Base-by-base conservation (phyloP, 2,113 vertebrate genomes). In the Accipiter cooperii region DNA sequence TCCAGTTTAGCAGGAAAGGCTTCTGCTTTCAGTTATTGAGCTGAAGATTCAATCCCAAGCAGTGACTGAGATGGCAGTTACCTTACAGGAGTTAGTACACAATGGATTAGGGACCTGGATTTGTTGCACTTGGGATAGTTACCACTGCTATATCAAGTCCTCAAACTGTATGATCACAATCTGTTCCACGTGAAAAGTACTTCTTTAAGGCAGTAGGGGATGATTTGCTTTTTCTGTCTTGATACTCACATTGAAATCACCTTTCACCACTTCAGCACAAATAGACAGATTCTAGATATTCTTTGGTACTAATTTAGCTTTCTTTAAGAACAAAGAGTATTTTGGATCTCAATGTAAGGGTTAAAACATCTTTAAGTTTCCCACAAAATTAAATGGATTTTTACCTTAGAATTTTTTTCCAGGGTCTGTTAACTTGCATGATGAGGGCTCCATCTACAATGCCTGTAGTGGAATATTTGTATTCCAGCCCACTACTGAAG, bases 121-220 rank as follows among this genome's bases (percentile, higher is more conserved):
- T 47, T 84, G 4, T 16, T 51, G 4, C 31, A 51, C 8, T 44
- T 81, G 8, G 13, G 3, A 28, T 70, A 17, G 8, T 47, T 79
- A n/a, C 15, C 18, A n/a, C 19, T 49, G 26, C 40, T 73, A 4
- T 33, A 31, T 6, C 26, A 55, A 54, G 17, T 8, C 26, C 16
- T 33, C 40, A 40, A 18, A 13, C 7, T 36, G 28, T 24, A 22
- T 44, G 10, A 44, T 22, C 0, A 0, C 44, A 60, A 38, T 1
- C 5, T 33, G 5, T 47, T 58, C 8, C 11, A 40, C 1, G 0
- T 33, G 5, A n/a, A 25, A 84, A 70, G 2, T 4, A 42, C 9
- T 33, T 80, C 22, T 58, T 76, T 26, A 38, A 65, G 18, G 19
- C 8, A 29, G 10, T 38, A 55, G 55, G 26, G 10, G 11, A 46